phyloP scores from a whole-genome alignment of 2,888 invertebrate species.

The Drosophila mettleri region DNA sequence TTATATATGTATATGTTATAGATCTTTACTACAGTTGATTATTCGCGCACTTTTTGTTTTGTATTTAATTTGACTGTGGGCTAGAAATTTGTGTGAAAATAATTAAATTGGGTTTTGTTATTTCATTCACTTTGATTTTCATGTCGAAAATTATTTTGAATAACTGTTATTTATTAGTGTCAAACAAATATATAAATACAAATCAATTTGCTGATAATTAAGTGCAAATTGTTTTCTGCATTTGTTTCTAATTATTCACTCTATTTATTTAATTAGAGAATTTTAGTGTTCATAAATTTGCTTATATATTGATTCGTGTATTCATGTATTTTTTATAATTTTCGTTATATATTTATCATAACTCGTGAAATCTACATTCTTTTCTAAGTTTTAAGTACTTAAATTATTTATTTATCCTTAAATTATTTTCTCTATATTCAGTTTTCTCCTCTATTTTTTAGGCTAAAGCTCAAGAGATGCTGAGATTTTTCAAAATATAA shows the following conservation, averaged over 20 bases:
- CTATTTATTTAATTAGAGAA: neutral
- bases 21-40: conserved; percentile 37
- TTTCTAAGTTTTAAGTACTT: too few relatives aligned
- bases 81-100: conserved; percentile 13
- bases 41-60: conserved; percentile 40
- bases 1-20: conserved; percentile 7
- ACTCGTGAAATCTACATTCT: too few relatives aligned
- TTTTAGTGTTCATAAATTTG: neutral
- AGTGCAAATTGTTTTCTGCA: neutral
- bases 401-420: too few relatives aligned
- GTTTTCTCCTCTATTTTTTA: too few relatives aligned
- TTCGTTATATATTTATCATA: too few relatives aligned
- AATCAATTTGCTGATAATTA: neutral
- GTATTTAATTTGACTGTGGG: conserved; percentile 42
- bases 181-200: neutral
- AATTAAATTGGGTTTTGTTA: conserved; percentile 8
- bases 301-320: neutral
- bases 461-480: too few relatives aligned
- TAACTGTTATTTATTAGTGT: too few relatives aligned
- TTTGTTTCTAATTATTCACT: neutral
- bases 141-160: neutral
- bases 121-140: neutral
- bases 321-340: too few relatives aligned
- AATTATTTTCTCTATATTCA: too few relatives aligned
- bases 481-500: too few relatives aligned